Percentiles rank a stretch among this genome's conserved stretches.
phyloP scores from a whole-genome alignment of 2,888 invertebrate genomes.

The Aphidius colemani region DNA sequence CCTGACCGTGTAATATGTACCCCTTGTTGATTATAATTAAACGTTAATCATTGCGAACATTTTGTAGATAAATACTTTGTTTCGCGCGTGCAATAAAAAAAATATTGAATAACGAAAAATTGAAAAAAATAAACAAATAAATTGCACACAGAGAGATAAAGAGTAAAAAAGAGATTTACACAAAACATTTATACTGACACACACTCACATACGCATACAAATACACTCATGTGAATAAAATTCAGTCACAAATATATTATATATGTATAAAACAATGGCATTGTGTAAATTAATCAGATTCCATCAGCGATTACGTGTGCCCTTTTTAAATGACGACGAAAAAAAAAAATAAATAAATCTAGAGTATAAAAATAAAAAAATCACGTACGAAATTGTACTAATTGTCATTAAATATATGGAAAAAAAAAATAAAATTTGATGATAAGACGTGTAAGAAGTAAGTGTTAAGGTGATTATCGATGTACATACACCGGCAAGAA shows the following conservation, averaged over 20 bases:
- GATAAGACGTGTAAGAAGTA: slow-evolving; percentile 47
- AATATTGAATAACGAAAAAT: slow-evolving; percentile 11
- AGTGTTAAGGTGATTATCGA: slow-evolving; percentile 50
- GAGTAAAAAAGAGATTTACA: slow-evolving; percentile 1
- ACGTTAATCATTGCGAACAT: slow-evolving; percentile 27
- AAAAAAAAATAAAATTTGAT: slow-evolving; percentile 12
- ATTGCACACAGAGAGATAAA: neutral
- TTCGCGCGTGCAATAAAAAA: slow-evolving; percentile 37
- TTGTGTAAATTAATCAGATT: neutral
- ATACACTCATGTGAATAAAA: neutral
- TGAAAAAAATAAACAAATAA: slow-evolving; percentile 17
- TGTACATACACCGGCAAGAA: slow-evolving; percentile 49
- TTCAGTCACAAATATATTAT: no score
- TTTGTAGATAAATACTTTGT: slow-evolving; percentile 51
- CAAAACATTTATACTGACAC: slow-evolving; percentile 14
- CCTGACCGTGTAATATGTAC: slow-evolving; percentile 52
- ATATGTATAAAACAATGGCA: no score
- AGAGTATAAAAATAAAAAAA: slow-evolving; percentile 16
- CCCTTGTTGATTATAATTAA: slow-evolving; percentile 31
- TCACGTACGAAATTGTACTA: slow-evolving; percentile 39
- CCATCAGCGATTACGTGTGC: neutral
- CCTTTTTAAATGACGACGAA: slow-evolving; percentile 6
- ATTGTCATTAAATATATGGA: slow-evolving; percentile 46
- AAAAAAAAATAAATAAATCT: neutral
- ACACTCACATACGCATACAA: slow-evolving; percentile 3